Conservation (phyloP, 1,140 invertebrate species). For the Pseudomyrmex flavicornis region DNA sequence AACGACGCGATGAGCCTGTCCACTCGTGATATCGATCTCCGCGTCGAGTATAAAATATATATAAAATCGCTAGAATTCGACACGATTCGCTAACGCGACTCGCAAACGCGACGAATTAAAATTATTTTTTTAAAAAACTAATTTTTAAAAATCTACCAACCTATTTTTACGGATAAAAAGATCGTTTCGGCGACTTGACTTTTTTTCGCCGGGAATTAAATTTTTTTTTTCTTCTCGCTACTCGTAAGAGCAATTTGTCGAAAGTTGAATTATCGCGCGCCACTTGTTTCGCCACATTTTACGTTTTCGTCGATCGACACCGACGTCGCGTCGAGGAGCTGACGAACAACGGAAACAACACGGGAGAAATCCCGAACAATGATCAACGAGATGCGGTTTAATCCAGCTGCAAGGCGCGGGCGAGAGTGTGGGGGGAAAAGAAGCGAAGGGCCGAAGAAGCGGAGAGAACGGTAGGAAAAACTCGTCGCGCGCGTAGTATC, state of each 20-base stretch:
- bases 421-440: background rate
- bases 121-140: background rate
- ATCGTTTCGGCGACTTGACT: background rate
- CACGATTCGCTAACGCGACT: background rate
- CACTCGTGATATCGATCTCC: constrained; percentile 44
- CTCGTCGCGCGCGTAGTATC: constrained; percentile 34
- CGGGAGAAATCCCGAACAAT: constrained; percentile 30
- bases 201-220: background rate
- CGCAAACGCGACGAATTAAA: background rate
- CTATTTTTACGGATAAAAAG: too few relatives aligned
- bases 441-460: background rate
- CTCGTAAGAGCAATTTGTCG: background rate
- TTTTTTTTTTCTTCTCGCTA: background rate
- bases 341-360: constrained; percentile 12
- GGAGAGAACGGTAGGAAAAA: constrained; percentile 12
- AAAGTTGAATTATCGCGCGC: constrained; percentile 9
- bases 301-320: background rate
- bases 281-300: background rate
- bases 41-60: constrained; percentile 28
- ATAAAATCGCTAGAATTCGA: background rate
- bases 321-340: background rate
- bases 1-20: constrained; percentile 55
- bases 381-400: constrained; percentile 38
- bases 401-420: constrained; percentile 27
- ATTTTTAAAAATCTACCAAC: background rate